phyloP scores from a whole-genome alignment of 2,113 vertebrate species.

The Porphyrio hochstetteri region DNA sequence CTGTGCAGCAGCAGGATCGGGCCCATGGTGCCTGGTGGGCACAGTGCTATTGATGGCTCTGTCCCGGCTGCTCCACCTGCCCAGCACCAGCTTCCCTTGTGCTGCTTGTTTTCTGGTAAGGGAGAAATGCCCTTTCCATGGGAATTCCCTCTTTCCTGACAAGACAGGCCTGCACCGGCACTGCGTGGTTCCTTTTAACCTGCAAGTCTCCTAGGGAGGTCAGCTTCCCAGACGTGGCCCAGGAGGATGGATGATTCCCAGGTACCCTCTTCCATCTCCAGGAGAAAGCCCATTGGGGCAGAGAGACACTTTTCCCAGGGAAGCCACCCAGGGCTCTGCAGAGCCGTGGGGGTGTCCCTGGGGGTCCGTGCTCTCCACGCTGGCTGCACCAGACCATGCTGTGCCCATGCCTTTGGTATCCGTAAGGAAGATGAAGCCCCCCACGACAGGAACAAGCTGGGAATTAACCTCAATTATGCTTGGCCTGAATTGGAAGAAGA shows the following conservation, averaged over 20 bases:
- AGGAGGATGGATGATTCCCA: not conserved
- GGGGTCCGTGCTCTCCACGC: accelerated
- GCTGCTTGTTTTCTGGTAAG: not conserved
- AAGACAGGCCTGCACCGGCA: not conserved
- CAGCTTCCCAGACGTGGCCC: not conserved
- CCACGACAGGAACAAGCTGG: not conserved
- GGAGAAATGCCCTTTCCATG: not conserved
- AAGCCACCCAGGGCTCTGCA: not conserved
- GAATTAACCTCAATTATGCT: conserved; percentile 4
- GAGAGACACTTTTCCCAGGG: not conserved
- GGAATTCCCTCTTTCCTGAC: conserved; percentile 33
- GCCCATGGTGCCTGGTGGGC: not conserved
- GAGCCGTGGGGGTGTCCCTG: accelerated
- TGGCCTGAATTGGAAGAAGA: conserved; percentile 47
- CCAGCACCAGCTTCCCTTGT: accelerated
- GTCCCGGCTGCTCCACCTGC: not conserved
- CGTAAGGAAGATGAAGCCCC: not conserved
- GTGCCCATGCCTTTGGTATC: not conserved
- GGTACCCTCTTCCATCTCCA: not conserved
- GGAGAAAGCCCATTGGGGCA: not conserved
- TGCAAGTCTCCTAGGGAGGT: not conserved
- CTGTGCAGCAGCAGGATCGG: not conserved
- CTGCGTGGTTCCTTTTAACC: not conserved
- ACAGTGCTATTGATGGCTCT: not conserved
- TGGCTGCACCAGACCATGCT: accelerated